Evolutionary conservation across 2,797 vertebrate species (phyloP), one percentile per base, ranked within the genome.

Genomic region (Urosaurus nigricauda): DNA sequence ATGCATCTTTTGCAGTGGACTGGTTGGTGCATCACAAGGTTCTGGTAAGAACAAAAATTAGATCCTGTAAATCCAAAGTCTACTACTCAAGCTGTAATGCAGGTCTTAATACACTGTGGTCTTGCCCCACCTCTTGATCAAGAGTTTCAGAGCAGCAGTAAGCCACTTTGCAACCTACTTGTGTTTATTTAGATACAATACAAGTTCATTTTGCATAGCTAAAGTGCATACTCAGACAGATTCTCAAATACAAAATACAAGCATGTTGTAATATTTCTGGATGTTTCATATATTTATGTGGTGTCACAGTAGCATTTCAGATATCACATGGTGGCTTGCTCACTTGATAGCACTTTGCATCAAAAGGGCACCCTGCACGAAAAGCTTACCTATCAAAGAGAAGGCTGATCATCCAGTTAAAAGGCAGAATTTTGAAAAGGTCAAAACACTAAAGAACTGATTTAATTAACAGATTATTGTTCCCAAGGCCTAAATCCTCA

Each of bases 341-440:
- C 47, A 35, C n/a, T 73, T 73, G 68, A 73, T 73, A 56, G 2
- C n/a, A 60, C 16, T 70, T 32, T 14, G 24, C 19, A 32, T 37
- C 32, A 37, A 73, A 84, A 84, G 47, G n/a, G n/a, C 21, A 53
- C 2, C 4, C 83, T 9, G 2, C 43, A 53, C 8, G 16, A 86
- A 79, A 70, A 79, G 13, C 11, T 40, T 87, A 80, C 35, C 65
- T 87, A 0, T 58, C 63, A 70, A 53, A 80, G 24, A 70, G 65
- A 56, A 97, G 95, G 94, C 91, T 96, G 94, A 96, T 94, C 94
- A 95, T 96, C 95, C 96, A 96, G 96, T 97, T 97, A 97, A 96
- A 97, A 94, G 86, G 95, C 84, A 96, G 96, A 97, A 97, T 97
- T 97, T 95, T 97, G 93, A 97, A 97, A 97, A 97, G 96, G 96